Conservation (phyloP, 2,113 vertebrate species). For the Rhegmatorhina hoffmannsi region DNA sequence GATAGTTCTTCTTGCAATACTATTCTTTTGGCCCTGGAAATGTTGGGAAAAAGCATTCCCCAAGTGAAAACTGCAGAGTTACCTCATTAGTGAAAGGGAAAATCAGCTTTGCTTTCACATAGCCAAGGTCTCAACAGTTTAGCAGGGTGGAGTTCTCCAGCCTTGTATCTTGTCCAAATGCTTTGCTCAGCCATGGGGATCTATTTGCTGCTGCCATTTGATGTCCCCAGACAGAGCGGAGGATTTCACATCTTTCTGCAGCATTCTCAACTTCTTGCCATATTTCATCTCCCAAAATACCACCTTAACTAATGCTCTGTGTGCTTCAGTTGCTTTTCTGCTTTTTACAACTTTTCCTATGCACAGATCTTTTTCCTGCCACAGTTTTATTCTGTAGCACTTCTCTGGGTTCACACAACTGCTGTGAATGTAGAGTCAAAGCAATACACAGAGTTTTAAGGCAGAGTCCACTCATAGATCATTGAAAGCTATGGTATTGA, state of each 20-base stretch:
- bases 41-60: not conserved
- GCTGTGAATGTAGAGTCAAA: not conserved
- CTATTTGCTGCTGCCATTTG: not conserved
- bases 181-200: not conserved
- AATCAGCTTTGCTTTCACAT: not conserved
- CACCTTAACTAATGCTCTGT: accelerated
- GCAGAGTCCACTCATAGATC: not conserved
- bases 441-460: not conserved
- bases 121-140: not conserved
- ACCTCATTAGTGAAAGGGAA: not conserved
- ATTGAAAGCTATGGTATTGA: not conserved
- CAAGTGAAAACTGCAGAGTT: not conserved
- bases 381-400: not conserved
- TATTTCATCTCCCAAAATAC: not conserved
- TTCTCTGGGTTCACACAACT: not conserved
- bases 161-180: accelerated
- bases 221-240: not conserved
- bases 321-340: not conserved
- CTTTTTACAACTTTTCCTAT: not conserved
- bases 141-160: not conserved
- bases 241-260: not conserved
- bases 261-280: not conserved
- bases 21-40: not conserved
- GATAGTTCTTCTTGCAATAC: not conserved
- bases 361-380: not conserved